Conservation (phyloP, 2,113 vertebrate species). For the Aepyceros melampus region DNA sequence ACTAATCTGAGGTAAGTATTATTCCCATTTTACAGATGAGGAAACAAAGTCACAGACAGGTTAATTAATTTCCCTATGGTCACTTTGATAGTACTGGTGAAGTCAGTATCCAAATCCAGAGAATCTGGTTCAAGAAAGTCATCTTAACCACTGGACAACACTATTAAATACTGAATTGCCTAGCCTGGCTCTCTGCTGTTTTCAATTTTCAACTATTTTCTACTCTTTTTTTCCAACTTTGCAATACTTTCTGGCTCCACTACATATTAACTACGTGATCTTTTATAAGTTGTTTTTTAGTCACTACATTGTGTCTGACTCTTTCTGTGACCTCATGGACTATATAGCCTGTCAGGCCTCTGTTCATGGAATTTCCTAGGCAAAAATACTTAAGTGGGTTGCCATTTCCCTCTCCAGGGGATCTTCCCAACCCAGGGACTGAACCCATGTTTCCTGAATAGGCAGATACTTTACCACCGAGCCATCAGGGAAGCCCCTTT, state of each 20-base stretch:
- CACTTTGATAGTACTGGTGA: background rate
- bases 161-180: background rate
- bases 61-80: background rate
- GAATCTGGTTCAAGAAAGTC: background rate
- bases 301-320: background rate
- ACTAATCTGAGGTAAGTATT: background rate
- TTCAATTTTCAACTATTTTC: background rate
- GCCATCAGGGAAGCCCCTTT: background rate
- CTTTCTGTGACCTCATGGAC: background rate
- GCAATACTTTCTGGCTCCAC: background rate
- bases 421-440: background rate
- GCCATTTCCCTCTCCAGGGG: background rate
- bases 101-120: background rate
- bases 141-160: background rate
- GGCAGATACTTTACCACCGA: background rate
- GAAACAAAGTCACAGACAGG: slow-evolving; percentile 1
- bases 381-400: background rate
- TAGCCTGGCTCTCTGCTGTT: background rate
- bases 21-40: background rate
- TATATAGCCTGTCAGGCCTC: background rate
- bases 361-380: background rate
- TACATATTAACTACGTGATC: background rate
- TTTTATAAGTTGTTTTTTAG: background rate
- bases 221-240: background rate
- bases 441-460: background rate